Evolutionary conservation across 2,797 vertebrate species (phyloP).

Genomic region (Petrocephalus sullivani): DNA sequence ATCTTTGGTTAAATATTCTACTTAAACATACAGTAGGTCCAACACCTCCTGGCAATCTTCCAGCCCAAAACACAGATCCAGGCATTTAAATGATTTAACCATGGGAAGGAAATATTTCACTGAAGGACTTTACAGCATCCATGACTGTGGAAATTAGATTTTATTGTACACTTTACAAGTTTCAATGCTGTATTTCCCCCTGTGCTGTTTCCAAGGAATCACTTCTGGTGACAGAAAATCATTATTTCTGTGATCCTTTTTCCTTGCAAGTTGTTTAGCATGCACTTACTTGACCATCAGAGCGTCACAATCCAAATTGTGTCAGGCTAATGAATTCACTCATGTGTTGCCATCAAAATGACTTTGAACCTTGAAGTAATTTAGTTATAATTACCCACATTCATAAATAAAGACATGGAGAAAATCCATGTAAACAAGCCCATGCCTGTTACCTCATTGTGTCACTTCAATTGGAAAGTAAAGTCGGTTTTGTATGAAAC

Average conservation of each 20-base stretch:
- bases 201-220: not conserved
- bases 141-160: not conserved
- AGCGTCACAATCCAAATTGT: not conserved
- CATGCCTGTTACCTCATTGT: not conserved
- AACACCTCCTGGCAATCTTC: not conserved
- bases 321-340: constrained; percentile 19
- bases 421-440: not conserved
- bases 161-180: constrained; percentile 6
- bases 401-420: not conserved
- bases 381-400: constrained; percentile 9
- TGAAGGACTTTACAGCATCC: not conserved
- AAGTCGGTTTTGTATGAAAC: not conserved
- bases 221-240: constrained; percentile 1
- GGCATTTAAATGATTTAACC: not conserved
- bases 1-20: not conserved
- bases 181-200: not conserved
- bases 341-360: constrained; percentile 12
- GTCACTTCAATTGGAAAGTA: not conserved
- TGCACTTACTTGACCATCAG: not conserved
- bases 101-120: not conserved
- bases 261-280: not conserved
- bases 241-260: not conserved
- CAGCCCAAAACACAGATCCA: not conserved
- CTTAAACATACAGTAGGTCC: not conserved
- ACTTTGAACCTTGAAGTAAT: not conserved